phyloP scores from a whole-genome alignment of 2,888 invertebrate genomes.

The Acrocyrtus sp. region DNA sequence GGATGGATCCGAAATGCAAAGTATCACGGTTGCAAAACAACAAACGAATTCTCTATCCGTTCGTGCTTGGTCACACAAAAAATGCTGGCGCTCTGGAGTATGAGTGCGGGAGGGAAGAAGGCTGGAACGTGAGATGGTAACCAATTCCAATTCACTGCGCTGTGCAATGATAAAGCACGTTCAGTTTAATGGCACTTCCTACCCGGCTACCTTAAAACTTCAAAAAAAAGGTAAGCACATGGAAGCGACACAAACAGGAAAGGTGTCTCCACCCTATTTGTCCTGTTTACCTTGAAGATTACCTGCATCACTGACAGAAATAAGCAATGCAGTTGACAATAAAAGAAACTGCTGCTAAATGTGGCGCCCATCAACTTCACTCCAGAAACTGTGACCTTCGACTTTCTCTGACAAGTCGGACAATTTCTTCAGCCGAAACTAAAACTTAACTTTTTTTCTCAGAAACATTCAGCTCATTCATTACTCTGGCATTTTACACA shows the following conservation, averaged over 20 bases:
- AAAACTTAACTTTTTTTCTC: too few relatives aligned
- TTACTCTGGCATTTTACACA: too few relatives aligned
- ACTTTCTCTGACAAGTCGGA: too few relatives aligned
- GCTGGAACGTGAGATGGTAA: conserved; percentile 37
- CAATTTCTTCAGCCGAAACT: too few relatives aligned
- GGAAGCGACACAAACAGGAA: conserved; percentile 4
- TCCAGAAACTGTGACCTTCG: conserved; percentile 4
- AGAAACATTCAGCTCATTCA: too few relatives aligned
- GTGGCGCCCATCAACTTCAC: too few relatives aligned
- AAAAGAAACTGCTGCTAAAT: background rate
- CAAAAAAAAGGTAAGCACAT: background rate
- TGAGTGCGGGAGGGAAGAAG: background rate
- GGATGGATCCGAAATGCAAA: background rate
- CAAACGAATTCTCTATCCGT: background rate
- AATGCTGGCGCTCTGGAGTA: too few relatives aligned
- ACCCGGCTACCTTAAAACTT: too few relatives aligned
- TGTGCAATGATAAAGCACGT: conserved; percentile 45
- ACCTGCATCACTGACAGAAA: conserved; percentile 25
- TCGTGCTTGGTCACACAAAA: background rate
- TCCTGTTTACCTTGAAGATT: conserved; percentile 37
- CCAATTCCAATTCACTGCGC: conserved; percentile 23
- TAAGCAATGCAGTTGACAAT: background rate
- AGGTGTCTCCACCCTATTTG: conserved; percentile 17
- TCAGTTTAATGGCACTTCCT: conserved; percentile 16
- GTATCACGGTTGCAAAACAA: background rate